phyloP scores from a whole-genome alignment of 2,888 invertebrate species.

The Leistus spinibarbis region DNA sequence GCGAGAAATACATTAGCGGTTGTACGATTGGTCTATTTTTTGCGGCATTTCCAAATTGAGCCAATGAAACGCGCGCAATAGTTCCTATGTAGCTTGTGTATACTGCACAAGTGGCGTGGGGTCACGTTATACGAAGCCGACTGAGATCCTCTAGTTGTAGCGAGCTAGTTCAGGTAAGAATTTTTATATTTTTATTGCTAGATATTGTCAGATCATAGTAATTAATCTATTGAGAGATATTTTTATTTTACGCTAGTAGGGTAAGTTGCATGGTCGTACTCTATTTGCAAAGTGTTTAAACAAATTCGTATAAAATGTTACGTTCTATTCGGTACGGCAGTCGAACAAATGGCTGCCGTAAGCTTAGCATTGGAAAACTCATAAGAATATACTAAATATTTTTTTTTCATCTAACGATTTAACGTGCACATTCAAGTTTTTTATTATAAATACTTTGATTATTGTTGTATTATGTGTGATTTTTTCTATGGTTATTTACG shows the following conservation, averaged over 20 bases:
- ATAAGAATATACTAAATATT: slow-evolving; percentile 44
- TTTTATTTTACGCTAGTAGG: slow-evolving; percentile 49
- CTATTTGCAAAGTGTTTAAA: slow-evolving; percentile 49
- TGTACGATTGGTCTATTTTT: slow-evolving; percentile 62
- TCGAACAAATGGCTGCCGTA: slow-evolving; percentile 63
- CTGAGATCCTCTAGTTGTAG: slow-evolving; percentile 62
- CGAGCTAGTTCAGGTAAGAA: slow-evolving; percentile 65
- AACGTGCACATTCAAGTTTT: slow-evolving; percentile 44
- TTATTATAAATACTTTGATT: slow-evolving; percentile 44
- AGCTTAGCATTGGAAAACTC: slow-evolving; percentile 58
- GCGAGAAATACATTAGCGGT: slow-evolving; percentile 58
- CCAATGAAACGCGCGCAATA: slow-evolving; percentile 58
- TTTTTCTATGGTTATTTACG: slow-evolving; percentile 48
- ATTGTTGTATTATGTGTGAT: slow-evolving; percentile 49
- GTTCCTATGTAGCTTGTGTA: slow-evolving; percentile 60
- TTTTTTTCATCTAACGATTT: slow-evolving; percentile 44
- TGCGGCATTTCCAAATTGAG: slow-evolving; percentile 65
- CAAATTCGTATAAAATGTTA: slow-evolving; percentile 53
- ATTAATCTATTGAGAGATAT: slow-evolving; percentile 52
- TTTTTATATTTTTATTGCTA: slow-evolving; percentile 61
- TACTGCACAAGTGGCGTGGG: slow-evolving; percentile 69
- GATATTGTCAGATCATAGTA: slow-evolving; percentile 60
- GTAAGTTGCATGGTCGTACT: slow-evolving; percentile 46
- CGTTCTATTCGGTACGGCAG: slow-evolving; percentile 56
- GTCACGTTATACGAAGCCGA: slow-evolving; percentile 67